Conservation (phyloP, 2,797 vertebrate genomes). For the Vipera latastei region DNA sequence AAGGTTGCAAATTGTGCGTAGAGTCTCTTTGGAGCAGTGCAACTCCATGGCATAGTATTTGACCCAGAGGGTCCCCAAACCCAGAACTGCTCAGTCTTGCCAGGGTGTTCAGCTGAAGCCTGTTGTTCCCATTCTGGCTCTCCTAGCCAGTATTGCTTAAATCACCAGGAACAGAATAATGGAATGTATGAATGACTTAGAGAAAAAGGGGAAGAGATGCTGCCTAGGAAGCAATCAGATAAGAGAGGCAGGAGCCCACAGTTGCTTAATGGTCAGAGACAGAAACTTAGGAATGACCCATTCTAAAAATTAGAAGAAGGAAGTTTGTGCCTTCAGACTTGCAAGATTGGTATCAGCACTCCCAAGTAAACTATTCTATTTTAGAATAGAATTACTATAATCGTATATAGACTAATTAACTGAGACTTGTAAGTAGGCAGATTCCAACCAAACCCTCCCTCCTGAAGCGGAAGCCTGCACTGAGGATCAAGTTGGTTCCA, state of each 20-base stretch:
- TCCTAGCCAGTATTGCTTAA: neutral
- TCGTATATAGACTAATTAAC: neutral
- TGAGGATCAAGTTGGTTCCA: neutral
- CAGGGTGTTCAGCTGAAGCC: neutral
- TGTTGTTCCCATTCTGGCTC: neutral
- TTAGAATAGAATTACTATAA: neutral
- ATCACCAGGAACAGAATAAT: neutral
- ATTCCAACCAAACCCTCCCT: neutral
- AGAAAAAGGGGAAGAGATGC: neutral
- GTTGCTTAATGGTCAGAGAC: neutral
- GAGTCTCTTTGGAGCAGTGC: too few species aligned
- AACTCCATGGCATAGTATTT: neutral
- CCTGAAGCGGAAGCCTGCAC: neutral
- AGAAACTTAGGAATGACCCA: neutral
- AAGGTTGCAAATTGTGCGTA: too few species aligned
- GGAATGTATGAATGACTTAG: neutral
- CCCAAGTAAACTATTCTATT: neutral
- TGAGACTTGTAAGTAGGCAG: neutral
- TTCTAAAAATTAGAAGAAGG: neutral
- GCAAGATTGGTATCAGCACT: neutral
- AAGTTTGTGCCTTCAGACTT: neutral
- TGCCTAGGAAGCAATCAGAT: neutral
- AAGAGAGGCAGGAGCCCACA: neutral
- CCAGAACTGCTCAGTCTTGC: neutral
- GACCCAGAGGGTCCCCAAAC: neutral